Evolutionary conservation across 37 sponge, comb jelly and placozoan species (phyloP), one percentile per base, ranked within the genome.

Genomic region (Agelas oroides): DNA sequence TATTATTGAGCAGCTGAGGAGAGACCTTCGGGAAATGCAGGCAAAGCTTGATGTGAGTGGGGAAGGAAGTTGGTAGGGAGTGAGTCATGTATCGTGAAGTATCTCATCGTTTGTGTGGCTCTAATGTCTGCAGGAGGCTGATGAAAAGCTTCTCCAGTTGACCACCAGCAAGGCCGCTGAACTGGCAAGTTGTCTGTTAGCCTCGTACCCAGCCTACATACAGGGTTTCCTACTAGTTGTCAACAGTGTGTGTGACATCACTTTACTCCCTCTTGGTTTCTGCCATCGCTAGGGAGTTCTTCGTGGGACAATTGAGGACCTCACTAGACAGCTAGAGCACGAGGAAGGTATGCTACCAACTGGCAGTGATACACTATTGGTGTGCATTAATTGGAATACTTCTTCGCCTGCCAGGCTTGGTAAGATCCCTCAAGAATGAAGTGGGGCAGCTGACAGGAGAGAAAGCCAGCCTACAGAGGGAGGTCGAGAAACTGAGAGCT

Each of bases 101-200:
- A n/a, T n/a, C n/a, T 23, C 14, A 16, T 14, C 41, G 16, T 71
- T 16, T 14, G 46, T 12, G 8, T 46, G 46, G 46, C 46, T 46
- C 46, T 46, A 3, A 12, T 3, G 8, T 28, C 18, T 55, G 33
- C 46, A 72, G 74, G 84, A 82, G 31, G 88, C 84, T 41, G 87
- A 92, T 0, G 41, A 81, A 8, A 85, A 62, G 59, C 30, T 85
- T 14, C 66, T 80, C 13, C 81, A 90, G 25, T 58, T 78, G 25
- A 90, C 76, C 15, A 70, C 86, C 52, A 80, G 75, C 65, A 77
- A 73, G 28, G 86, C 91, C 1, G 91, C 91, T 39, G 91, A 90
- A 59, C 65, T 84, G 41, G 89, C 82, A 27, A 82, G 76, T 65
- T 30, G 24, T 60, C 8, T 33, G 62, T 77, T 0, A 19, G 24